A percentile compares a stretch with the other conserved stretches of the same genome.
Conservation (phyloP, 2,113 vertebrate species). For the Cephalopholis sonnerati region DNA sequence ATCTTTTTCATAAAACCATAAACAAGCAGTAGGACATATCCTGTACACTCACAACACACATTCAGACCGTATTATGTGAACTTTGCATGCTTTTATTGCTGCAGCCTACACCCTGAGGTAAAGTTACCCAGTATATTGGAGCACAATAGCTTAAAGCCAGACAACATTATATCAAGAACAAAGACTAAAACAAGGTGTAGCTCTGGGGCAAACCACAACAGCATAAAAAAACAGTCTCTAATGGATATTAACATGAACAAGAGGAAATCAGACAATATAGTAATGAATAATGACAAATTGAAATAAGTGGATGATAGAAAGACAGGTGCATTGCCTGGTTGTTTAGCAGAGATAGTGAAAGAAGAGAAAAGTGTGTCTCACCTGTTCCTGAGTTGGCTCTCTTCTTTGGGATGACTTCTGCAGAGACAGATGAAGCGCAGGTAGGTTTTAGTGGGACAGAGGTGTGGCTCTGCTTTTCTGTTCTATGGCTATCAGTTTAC, state of each 20-base stretch:
- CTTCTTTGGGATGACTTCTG: conserved; percentile 83
- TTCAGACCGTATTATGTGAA: conserved; percentile 1
- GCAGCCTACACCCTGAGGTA: conserved; percentile 23
- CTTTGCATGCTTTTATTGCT: conserved; percentile 29
- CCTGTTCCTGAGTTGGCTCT: conserved; percentile 79
- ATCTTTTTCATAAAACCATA: not conserved
- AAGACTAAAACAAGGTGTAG: conserved; percentile 5
- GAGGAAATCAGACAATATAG: not conserved
- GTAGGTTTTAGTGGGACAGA: conserved; percentile 49
- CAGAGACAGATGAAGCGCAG: conserved; percentile 54
- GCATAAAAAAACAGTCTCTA: not conserved
- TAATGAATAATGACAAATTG: not conserved
- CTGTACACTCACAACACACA: conserved; percentile 7
- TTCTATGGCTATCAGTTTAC: conserved; percentile 57
- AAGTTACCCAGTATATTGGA: not conserved
- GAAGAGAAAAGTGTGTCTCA: conserved; percentile 53
- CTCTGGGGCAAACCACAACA: not conserved
- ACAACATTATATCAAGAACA: conserved; percentile 9
- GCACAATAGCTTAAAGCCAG: conserved; percentile 9
- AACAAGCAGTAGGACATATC: not conserved
- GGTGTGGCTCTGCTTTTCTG: conserved; percentile 56
- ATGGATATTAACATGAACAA: not conserved
- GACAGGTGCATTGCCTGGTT: not conserved
- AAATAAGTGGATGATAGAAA: not conserved
- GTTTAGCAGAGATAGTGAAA: not conserved